phyloP scores from a whole-genome alignment of 2,888 invertebrate species.

The Melinaea marsaeus region DNA sequence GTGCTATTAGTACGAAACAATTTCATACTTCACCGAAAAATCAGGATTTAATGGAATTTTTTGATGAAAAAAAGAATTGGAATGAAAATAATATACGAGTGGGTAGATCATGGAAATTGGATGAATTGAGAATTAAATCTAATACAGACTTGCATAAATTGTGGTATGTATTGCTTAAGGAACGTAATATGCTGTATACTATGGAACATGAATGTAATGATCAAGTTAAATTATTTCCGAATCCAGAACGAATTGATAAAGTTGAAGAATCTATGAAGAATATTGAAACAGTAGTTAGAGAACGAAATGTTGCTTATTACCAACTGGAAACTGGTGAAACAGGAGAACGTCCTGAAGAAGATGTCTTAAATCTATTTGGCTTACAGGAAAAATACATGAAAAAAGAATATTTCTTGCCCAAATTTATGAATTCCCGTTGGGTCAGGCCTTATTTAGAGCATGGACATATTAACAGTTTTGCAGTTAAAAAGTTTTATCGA shows the following conservation, averaged over 20 bases:
- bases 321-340: constrained; percentile 91
- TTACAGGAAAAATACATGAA: constrained; percentile 75
- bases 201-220: constrained; percentile 92
- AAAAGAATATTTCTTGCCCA: constrained; percentile 81
- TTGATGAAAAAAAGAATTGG: constrained; percentile 92
- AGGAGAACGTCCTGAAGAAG: constrained; percentile 84
- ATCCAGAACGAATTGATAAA: constrained; percentile 95
- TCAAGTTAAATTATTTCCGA: constrained; percentile 85
- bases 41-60: constrained; percentile 89
- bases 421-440: constrained; percentile 82
- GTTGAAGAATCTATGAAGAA: constrained; percentile 97
- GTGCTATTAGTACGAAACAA: constrained; percentile 13
- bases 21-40: constrained; percentile 60
- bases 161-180: constrained; percentile 95
- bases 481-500: constrained; percentile 77
- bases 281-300: constrained; percentile 92
- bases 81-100: constrained; percentile 83
- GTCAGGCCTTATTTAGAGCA: constrained; percentile 76
- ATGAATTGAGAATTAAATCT: constrained; percentile 96
- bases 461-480: constrained; percentile 71
- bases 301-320: constrained; percentile 94
- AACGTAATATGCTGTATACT: constrained; percentile 96
- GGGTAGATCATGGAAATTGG: constrained; percentile 91
- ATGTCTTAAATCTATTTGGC: constrained; percentile 80
- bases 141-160: constrained; percentile 97